Conservation (phyloP, 2,113 vertebrate species). For the Isichthys henryi region DNA sequence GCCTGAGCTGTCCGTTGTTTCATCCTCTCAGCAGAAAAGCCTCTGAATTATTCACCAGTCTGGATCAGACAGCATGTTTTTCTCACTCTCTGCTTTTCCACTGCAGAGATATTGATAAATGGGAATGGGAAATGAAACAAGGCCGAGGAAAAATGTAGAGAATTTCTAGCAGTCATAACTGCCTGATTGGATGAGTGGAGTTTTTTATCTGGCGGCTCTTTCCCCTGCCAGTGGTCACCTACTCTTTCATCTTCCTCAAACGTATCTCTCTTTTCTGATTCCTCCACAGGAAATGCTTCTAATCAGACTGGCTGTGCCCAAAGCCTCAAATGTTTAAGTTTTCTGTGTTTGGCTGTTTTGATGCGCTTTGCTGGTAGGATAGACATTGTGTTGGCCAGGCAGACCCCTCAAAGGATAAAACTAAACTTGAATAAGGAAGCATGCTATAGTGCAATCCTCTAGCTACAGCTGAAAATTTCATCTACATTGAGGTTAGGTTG, state of each 20-base stretch:
- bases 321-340: not conserved
- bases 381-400: not conserved
- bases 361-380: not conserved
- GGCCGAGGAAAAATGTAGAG: not conserved
- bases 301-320: not conserved
- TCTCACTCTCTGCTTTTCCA: not conserved
- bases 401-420: not conserved
- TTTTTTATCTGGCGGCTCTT: not conserved
- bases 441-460: not conserved
- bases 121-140: not conserved
- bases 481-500: not conserved
- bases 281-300: not conserved
- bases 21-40: not conserved
- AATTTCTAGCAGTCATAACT: not conserved
- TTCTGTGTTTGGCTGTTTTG: not conserved
- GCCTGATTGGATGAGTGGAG: not conserved
- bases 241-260: not conserved
- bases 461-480: not conserved
- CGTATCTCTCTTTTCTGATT: not conserved
- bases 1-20: not conserved
- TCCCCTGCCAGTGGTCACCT: not conserved
- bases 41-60: constrained; percentile 5
- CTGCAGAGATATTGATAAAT: not conserved
- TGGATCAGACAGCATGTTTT: not conserved
- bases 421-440: not conserved